These are phyloP conservation scores for Pachliopta kotzebuea DNA, from an alignment of 2,888 invertebrate genomes.

Conservation along the genomic window DNA sequence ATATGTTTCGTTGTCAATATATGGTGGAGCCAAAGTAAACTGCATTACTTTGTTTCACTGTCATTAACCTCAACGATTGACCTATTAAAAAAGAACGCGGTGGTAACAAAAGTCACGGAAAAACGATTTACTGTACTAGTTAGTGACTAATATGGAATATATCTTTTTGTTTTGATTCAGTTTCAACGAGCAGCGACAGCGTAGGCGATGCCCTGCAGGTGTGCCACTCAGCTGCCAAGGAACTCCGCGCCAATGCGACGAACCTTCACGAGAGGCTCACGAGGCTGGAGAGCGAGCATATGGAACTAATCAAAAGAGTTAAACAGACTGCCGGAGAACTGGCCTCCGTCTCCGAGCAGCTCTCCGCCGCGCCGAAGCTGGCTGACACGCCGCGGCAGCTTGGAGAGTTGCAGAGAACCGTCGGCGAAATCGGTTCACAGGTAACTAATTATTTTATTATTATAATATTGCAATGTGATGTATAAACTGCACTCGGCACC, in stretches of 20 bases:
- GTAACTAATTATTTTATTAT: slow-evolving; percentile 47
- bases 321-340: slow-evolving; percentile 71
- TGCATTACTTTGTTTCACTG: no score
- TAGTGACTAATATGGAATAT: no score
- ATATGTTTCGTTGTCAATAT: no score
- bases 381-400: slow-evolving; percentile 80
- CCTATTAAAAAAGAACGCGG: no score
- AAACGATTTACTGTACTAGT: no score
- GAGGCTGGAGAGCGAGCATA: slow-evolving; percentile 79
- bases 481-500: no score
- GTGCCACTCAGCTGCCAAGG: slow-evolving; percentile 85
- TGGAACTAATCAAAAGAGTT: slow-evolving; percentile 54
- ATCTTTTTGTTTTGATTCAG: slow-evolving; percentile 48
- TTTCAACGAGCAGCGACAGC: slow-evolving; percentile 84
- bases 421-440: slow-evolving; percentile 82
- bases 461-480: no score
- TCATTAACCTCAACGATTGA: no score
- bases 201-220: slow-evolving; percentile 86
- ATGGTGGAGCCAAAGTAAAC: no score
- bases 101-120: no score
- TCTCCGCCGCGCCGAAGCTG: slow-evolving; percentile 81
- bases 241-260: slow-evolving; percentile 84
- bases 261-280: slow-evolving; percentile 79
- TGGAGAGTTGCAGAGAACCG: slow-evolving; percentile 76
- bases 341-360: slow-evolving; percentile 77